A percentile compares a stretch with the other conserved stretches of the same genome.
phyloP scores from a whole-genome alignment of 2,113 vertebrate species.

The Apteryx owenii region DNA sequence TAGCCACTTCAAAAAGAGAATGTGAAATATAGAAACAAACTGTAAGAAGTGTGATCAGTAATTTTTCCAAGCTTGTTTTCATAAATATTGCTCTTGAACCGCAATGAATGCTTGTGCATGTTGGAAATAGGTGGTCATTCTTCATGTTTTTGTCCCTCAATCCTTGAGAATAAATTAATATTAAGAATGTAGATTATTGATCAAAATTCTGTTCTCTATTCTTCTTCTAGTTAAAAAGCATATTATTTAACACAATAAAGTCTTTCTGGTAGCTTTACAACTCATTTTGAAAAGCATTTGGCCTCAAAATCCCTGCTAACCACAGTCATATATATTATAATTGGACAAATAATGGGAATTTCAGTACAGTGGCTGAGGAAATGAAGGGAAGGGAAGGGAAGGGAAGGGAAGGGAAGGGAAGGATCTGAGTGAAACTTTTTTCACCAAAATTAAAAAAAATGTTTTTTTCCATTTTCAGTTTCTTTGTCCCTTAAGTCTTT shows the following conservation, averaged over 20 bases:
- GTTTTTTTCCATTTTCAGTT: no score
- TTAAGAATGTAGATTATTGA: not conserved
- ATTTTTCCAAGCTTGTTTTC: not conserved
- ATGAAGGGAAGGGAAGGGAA: not conserved
- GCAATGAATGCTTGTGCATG: not conserved
- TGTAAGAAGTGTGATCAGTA: not conserved
- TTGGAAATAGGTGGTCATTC: not conserved
- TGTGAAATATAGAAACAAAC: rapidly evolving
- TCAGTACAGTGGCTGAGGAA: not conserved
- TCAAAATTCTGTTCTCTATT: not conserved
- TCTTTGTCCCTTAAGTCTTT: no score
- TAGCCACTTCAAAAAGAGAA: not conserved
- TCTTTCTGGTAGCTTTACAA: not conserved
- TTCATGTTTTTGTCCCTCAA: not conserved
- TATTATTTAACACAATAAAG: not conserved
- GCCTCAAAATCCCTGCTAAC: not conserved
- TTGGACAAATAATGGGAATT: not conserved
- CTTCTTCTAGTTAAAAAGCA: not conserved
- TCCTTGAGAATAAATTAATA: not conserved
- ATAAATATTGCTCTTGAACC: not conserved
- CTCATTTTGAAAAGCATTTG: not conserved
- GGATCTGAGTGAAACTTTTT: no score
- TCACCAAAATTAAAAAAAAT: no score
- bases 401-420: not conserved
- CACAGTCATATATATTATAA: not conserved